Base-by-base conservation (phyloP, 2,113 vertebrate genomes). In the Malurus cyaneus region DNA sequence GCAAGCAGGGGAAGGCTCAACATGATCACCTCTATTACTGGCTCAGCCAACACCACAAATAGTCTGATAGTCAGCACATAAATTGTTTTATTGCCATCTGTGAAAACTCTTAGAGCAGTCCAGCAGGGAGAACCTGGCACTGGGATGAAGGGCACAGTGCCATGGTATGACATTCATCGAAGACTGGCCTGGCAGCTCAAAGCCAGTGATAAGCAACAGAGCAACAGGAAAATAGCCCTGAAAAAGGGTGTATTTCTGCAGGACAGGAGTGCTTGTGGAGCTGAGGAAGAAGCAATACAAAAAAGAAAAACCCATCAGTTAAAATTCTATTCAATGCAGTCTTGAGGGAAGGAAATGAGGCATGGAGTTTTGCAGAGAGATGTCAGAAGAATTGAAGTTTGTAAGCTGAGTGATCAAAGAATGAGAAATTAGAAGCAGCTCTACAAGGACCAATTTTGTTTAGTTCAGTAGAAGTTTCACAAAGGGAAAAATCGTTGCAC, bases 111-210 rank as follows among this genome's bases (percentile, higher is more conserved):
- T 32, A 49, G 32, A 74, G 50, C 61, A 73, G 13, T 57, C 23
- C 36, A 83, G 52, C 12, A n/a, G 39, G 12, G 69, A 86, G 47
- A 69, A 49, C 11, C 9, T 50, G 12, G 11, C 4, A 3, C 6
- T 39, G 41, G 26, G 25, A 12, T 66, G 32, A 78, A 70, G 44
- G 49, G 4, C 36, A 36, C 54, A 32, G 28, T 17, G 28, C 11
- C 4, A 1, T 1, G 1, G 15, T 53, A 60, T 13, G 14, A 46
- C 4, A 41, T 21, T 26, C n/a, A 41, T 19, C 1, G 3, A 81
- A 60, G 26, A 12, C 14, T 76, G 39, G 9, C 29, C 56, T 85
- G 18, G 29, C 25, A 74, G 24, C 29, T 57, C 31, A 61, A 41
- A 67, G 32, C 17, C 66, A 79, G 31, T 21, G 42, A 50, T 1